A percentile compares a stretch with the other conserved stretches of the same genome.
Evolutionary conservation across 2,113 vertebrate species (phyloP).

Genomic region (Bostrychus sinensis): DNA sequence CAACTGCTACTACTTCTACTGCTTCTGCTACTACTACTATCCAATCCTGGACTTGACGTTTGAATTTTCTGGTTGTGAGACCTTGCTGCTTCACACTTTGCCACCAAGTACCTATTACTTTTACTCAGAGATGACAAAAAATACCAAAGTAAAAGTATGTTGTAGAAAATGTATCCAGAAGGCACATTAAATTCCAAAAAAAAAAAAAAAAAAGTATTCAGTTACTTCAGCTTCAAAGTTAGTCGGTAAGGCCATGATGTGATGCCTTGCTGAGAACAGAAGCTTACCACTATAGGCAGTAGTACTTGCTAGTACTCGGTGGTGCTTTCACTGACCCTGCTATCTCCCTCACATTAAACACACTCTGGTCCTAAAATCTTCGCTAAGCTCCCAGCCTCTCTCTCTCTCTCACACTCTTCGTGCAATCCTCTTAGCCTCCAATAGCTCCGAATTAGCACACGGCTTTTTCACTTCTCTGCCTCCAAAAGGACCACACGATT

Average conservation of each 20-base stretch:
- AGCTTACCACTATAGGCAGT: conserved; percentile 44
- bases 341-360: conserved; percentile 70
- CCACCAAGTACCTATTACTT: no score
- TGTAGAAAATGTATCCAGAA: no score
- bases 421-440: conserved; percentile 72
- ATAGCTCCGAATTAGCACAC: conserved; percentile 70
- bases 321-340: conserved; percentile 67
- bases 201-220: no score
- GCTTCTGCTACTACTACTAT: no score
- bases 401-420: conserved; percentile 23
- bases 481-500: conserved; percentile 36
- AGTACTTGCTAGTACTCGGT: conserved; percentile 50
- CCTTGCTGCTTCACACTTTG: no score
- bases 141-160: no score
- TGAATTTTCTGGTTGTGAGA: no score
- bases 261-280: conserved; percentile 10
- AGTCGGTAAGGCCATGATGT: neutral
- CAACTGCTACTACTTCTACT: no score
- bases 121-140: no score
- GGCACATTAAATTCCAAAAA: no score
- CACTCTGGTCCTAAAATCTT: conserved; percentile 66
- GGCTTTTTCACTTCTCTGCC: conserved; percentile 65
- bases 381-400: conserved; percentile 71
- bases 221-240: no score
- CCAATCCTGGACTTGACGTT: no score